These are phyloP conservation scores for Grammomys dolichurus DNA, from an alignment of 2,113 vertebrate genomes.

Conservation along the genomic window DNA sequence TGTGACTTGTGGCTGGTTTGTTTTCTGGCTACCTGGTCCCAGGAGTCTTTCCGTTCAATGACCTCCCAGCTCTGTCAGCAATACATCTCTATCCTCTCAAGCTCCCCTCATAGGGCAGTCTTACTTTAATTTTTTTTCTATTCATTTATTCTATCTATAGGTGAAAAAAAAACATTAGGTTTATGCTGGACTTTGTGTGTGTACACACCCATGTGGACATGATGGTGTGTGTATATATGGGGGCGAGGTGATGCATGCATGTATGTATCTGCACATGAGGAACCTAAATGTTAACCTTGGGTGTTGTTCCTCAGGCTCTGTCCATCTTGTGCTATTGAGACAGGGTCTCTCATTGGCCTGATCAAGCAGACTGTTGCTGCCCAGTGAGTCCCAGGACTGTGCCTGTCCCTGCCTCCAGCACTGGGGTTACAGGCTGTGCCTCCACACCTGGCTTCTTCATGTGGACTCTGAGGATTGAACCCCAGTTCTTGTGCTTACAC, in stretches of 20 bases:
- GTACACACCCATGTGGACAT: too few species aligned
- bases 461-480: not conserved
- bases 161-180: not conserved
- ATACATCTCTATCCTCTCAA: not conserved
- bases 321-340: not conserved
- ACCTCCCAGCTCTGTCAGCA: constrained; percentile 16
- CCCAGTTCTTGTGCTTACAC: not conserved
- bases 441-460: too few species aligned
- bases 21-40: constrained; percentile 10
- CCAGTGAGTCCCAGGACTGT: not conserved
- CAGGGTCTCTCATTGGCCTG: not conserved
- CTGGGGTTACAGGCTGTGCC: not conserved
- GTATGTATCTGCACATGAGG: not conserved
- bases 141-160: not conserved
- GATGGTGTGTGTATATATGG: not conserved
- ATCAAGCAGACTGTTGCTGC: not conserved
- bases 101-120: not conserved
- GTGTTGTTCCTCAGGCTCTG: not conserved
- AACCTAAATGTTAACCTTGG: not conserved
- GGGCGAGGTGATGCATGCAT: not conserved
- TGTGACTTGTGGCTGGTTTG: not conserved
- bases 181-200: not conserved
- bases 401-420: not conserved
- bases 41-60: constrained; percentile 7
- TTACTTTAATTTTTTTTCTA: not conserved